Conservation (phyloP, 1,140 invertebrate species). For the Drosophila kepulauana region DNA sequence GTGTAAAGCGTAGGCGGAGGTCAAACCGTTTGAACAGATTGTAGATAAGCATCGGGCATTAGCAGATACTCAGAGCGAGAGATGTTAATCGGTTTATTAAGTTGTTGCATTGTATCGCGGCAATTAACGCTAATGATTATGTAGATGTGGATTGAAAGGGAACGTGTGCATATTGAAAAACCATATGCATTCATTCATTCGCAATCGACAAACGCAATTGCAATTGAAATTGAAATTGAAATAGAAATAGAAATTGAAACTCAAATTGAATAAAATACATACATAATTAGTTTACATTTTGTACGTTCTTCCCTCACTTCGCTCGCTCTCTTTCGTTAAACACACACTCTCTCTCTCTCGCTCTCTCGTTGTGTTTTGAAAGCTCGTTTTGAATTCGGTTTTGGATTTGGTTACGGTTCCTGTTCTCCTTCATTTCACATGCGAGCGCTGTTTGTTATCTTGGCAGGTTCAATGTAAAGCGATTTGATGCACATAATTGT, state of each 20-base stretch:
- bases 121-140: conserved; percentile 17
- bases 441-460: conserved; percentile 46
- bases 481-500: conserved; percentile 47
- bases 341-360: neutral
- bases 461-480: conserved; percentile 68
- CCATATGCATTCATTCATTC: conserved; percentile 1
- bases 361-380: conserved; percentile 14
- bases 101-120: conserved; percentile 14
- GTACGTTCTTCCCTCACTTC: neutral
- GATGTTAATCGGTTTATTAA: conserved; percentile 15
- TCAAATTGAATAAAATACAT: conserved; percentile 30
- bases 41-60: conserved; percentile 11
- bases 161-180: conserved; percentile 34
- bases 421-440: conserved; percentile 72
- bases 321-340: neutral
- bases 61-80: conserved; percentile 1
- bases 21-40: conserved; percentile 29
- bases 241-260: conserved; percentile 20
- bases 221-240: conserved; percentile 19
- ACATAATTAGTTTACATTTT: conserved; percentile 34
- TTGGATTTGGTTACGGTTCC: conserved; percentile 60
- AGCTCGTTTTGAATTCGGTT: conserved; percentile 33
- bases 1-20: conserved; percentile 64
- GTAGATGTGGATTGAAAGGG: conserved; percentile 13
- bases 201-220: conserved; percentile 1